Percentiles rank a stretch among this genome's conserved stretches.
Conservation (phyloP, 2,888 invertebrate genomes). For the Brachyopa scutellaris region DNA sequence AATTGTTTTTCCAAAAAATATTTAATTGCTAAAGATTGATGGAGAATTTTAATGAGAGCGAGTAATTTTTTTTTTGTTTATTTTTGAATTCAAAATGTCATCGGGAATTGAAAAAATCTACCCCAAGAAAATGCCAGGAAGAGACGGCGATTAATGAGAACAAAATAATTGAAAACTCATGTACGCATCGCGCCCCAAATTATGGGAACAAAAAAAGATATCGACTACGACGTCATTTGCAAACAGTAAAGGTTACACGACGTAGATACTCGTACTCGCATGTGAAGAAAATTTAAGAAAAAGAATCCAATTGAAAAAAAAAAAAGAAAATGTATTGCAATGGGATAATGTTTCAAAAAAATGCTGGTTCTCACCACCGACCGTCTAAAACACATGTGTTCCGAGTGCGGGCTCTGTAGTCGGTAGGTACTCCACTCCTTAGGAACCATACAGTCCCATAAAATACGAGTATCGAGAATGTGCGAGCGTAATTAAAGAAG, state of each 20-base stretch:
- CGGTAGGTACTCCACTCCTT: conserved; percentile 44
- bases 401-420: conserved; percentile 51
- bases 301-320: too few relatives aligned
- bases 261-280: neutral
- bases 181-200: too few relatives aligned
- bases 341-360: too few relatives aligned
- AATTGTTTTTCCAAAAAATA: conserved; percentile 7
- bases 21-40: conserved; percentile 56
- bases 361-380: conserved; percentile 34
- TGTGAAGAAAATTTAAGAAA: neutral
- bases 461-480: conserved; percentile 22
- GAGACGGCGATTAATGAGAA: conserved; percentile 11
- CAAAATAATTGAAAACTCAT: conserved; percentile 35
- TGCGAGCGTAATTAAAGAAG: conserved; percentile 64
- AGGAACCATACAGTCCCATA: conserved; percentile 31
- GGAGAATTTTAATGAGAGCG: conserved; percentile 31
- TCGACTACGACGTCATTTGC: neutral
- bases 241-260: too few relatives aligned
- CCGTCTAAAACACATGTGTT: conserved; percentile 28
- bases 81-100: conserved; percentile 20
- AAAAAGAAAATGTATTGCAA: too few relatives aligned
- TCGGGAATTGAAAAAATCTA: too few relatives aligned
- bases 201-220: too few relatives aligned
- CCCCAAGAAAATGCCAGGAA: neutral
- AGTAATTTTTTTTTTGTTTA: neutral